phyloP scores from a whole-genome alignment of 2,113 vertebrate species.

The Bambusicola thoracicus region DNA sequence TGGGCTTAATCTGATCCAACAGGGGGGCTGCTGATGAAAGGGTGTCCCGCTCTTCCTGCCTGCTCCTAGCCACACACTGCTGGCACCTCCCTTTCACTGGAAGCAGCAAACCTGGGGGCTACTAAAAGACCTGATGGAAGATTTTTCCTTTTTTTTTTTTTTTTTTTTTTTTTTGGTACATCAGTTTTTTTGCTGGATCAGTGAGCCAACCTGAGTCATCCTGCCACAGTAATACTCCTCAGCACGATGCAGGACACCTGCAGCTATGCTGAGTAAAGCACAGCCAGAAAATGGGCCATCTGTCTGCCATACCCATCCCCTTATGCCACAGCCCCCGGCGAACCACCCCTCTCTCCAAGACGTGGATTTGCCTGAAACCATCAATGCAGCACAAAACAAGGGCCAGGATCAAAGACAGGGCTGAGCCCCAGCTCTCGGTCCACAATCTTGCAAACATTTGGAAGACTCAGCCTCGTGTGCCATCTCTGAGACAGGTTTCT shows the following conservation, averaged over 20 bases:
- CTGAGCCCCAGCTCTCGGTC: background rate
- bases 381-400: background rate
- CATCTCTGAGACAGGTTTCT: background rate
- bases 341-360: background rate
- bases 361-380: background rate
- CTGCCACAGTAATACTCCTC: background rate
- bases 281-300: background rate
- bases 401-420: background rate
- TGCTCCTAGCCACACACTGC: background rate
- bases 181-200: background rate
- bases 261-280: background rate
- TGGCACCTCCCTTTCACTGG: constrained; percentile 4
- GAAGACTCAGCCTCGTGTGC: background rate
- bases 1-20: constrained; percentile 55
- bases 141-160: background rate
- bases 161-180: background rate
- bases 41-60: constrained; percentile 48
- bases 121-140: background rate
- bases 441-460: background rate
- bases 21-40: background rate
- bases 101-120: background rate
- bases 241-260: accelerated
- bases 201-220: background rate
- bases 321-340: background rate
- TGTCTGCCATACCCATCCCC: background rate